These are phyloP conservation scores for Listronotus oregonensis DNA, from an alignment of 1,140 invertebrate species.

Conservation along the genomic window DNA sequence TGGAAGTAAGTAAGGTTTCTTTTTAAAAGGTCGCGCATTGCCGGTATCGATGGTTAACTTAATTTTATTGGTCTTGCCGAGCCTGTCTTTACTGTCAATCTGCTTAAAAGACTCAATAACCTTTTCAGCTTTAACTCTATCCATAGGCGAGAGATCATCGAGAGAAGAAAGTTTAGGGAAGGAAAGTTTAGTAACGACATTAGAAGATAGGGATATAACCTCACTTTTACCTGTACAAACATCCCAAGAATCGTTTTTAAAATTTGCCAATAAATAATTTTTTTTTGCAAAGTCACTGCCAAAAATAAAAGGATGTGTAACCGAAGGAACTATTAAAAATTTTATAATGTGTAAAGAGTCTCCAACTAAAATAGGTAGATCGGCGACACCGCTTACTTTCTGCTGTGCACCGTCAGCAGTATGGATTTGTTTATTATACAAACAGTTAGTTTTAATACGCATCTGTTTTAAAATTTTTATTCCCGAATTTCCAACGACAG, in stretches of 20 bases:
- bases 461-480: conserved; percentile 11
- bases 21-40: conserved; percentile 22
- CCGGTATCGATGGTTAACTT: conserved; percentile 33
- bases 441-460: background rate
- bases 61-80: conserved; percentile 2
- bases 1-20: conserved; percentile 26
- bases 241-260: background rate
- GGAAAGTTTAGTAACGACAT: background rate
- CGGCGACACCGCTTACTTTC: background rate
- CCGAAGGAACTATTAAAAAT: background rate
- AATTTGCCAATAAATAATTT: background rate
- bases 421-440: background rate
- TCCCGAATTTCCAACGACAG: conserved; percentile 6
- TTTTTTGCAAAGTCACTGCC: background rate
- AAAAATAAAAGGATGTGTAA: conserved; percentile 8
- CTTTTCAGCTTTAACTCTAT: no score
- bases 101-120: no score
- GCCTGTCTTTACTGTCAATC: no score
- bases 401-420: conserved; percentile 9
- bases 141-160: no score
- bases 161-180: background rate
- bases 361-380: conserved; percentile 2
- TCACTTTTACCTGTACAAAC: background rate
- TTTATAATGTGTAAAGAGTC: background rate
- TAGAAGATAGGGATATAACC: background rate